phyloP scores from a whole-genome alignment of 2,113 vertebrate genomes.

The Gymnarchus niloticus region DNA sequence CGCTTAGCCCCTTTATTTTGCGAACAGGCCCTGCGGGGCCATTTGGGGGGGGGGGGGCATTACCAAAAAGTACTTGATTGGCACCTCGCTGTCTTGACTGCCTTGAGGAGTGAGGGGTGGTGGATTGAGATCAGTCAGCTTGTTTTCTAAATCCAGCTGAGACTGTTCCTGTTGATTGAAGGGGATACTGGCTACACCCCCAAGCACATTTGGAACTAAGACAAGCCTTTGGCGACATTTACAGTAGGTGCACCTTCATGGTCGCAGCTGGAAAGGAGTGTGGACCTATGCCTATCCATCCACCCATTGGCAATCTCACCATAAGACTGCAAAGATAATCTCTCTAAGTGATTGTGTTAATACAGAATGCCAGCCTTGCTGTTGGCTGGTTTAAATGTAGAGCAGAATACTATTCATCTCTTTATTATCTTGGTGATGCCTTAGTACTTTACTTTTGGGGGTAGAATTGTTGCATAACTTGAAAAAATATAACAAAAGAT shows the following conservation, averaged over 20 bases:
- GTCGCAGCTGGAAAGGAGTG: neutral
- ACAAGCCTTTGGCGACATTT: neutral
- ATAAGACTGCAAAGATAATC: neutral
- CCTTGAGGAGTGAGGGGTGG: neutral
- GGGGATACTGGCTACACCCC: neutral
- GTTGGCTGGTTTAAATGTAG: neutral
- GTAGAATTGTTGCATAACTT: neutral
- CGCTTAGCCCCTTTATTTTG: slow-evolving; percentile 44
- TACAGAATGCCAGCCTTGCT: neutral
- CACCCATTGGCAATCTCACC: neutral
- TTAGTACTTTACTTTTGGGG: neutral
- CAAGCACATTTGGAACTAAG: neutral
- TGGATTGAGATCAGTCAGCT: neutral
- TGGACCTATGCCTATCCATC: neutral
- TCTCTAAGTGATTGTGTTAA: neutral
- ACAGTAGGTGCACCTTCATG: neutral
- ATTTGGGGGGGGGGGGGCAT: slow-evolving; percentile 28
- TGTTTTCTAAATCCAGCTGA: neutral
- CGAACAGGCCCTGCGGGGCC: slow-evolving; percentile 50
- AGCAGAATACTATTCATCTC: neutral
- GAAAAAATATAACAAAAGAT: neutral
- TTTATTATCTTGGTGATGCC: neutral
- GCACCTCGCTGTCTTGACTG: neutral
- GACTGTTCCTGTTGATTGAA: neutral
- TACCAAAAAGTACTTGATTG: neutral